Evolutionary conservation across 2,797 vertebrate genomes (phyloP).

Genomic region (Parauchenoglanis ngamensis): DNA sequence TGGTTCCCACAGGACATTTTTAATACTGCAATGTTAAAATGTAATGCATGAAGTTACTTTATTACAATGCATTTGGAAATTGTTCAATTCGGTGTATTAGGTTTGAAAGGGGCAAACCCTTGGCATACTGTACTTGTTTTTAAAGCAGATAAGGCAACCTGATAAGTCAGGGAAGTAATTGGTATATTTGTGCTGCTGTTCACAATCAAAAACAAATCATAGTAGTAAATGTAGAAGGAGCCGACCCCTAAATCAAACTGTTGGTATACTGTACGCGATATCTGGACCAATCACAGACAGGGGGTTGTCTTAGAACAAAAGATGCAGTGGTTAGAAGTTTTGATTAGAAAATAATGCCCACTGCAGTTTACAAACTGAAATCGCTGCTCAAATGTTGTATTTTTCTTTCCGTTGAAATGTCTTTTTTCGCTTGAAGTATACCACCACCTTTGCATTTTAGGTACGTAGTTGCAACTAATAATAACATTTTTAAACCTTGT

Average conservation of each 20-base stretch:
- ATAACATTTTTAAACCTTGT: not conserved
- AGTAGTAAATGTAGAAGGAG: not conserved
- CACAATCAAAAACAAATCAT: not conserved
- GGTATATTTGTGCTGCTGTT: not conserved
- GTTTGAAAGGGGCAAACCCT: not conserved
- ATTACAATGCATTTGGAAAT: not conserved
- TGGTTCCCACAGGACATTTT: not conserved
- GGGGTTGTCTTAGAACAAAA: not conserved
- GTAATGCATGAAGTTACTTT: not conserved
- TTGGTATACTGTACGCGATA: not conserved
- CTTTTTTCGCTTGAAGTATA: not conserved
- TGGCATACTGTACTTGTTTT: not conserved
- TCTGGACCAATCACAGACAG: not conserved
- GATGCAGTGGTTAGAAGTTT: not conserved
- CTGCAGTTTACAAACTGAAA: not conserved
- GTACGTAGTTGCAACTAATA: not conserved
- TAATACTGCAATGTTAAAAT: not conserved
- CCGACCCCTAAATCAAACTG: not conserved
- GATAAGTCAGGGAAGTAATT: not conserved
- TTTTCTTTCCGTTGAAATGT: not conserved
- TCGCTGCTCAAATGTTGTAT: not conserved
- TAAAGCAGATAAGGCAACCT: not conserved
- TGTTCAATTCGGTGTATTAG: not conserved
- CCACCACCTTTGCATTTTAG: not conserved
- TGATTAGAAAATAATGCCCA: not conserved